Conservation (phyloP, 2,888 invertebrate species). For the Biston betularia region DNA sequence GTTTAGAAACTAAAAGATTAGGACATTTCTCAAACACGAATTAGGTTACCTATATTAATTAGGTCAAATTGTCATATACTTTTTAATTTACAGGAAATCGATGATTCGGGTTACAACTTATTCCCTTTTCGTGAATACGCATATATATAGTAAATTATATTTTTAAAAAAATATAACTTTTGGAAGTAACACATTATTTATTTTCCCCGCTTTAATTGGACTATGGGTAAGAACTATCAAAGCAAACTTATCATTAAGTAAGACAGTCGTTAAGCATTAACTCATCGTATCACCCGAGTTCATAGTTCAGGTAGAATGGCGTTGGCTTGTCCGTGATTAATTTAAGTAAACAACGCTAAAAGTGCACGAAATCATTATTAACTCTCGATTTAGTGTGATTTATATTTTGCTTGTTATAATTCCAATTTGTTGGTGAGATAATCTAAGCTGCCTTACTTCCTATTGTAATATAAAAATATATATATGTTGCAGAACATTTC, state of each 20-base stretch:
- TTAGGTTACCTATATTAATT: too few species aligned
- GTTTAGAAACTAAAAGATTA: too few species aligned
- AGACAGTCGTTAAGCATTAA: slow-evolving; percentile 4
- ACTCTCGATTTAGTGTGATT: too few species aligned
- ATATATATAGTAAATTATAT: not conserved
- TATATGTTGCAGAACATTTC: too few species aligned
- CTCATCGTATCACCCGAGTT: slow-evolving; percentile 20
- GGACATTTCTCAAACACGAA: too few species aligned
- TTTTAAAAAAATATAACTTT: not conserved
- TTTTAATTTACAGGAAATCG: slow-evolving; percentile 7
- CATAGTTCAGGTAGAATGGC: slow-evolving; percentile 16
- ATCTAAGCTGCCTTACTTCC: too few species aligned
- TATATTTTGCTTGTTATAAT: not conserved
- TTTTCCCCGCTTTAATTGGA: slow-evolving; percentile 50
- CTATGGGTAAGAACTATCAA: slow-evolving; percentile 30
- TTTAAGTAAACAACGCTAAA: slow-evolving; percentile 8
- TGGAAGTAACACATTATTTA: slow-evolving; percentile 30
- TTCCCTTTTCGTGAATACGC: not conserved
- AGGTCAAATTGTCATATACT: too few species aligned
- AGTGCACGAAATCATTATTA: not conserved
- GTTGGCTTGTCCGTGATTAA: slow-evolving; percentile 7
- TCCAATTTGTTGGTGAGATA: too few species aligned
- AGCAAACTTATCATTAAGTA: slow-evolving; percentile 44
- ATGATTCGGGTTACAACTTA: not conserved
- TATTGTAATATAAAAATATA: too few species aligned